phyloP scores from a whole-genome alignment of 2,113 vertebrate species.

The Scartelaos histophorus region DNA sequence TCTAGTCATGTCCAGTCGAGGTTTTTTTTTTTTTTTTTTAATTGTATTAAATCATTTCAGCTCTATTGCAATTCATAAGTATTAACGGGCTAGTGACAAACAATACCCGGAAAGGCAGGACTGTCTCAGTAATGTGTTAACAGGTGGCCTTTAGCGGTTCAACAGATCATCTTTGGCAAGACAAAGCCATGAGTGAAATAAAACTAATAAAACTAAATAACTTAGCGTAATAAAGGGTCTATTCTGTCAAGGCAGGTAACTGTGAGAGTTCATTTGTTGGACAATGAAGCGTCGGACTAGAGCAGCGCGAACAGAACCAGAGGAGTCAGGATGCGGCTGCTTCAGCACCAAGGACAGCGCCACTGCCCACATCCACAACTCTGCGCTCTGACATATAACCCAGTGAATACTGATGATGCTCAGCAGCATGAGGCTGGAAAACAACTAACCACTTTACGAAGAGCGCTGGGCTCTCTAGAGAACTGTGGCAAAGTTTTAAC shows the following conservation, averaged over 20 bases:
- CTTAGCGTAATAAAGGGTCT: slow-evolving; percentile 4
- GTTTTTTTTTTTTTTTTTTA: no score
- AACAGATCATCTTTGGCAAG: neutral
- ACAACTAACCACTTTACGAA: neutral
- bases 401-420: slow-evolving; percentile 6
- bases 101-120: neutral
- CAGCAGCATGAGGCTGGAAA: neutral
- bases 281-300: neutral
- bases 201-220: slow-evolving; percentile 27
- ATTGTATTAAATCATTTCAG: no score
- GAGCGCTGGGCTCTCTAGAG: neutral
- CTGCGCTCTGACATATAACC: neutral
- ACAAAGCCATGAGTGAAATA: slow-evolving; percentile 6
- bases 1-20: no score
- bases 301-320: neutral
- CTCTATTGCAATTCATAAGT: no score
- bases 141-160: neutral
- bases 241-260: neutral
- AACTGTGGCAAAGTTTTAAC: neutral
- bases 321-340: neutral
- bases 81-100: neutral
- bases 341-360: slow-evolving; percentile 27
- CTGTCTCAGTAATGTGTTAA: neutral
- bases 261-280: slow-evolving; percentile 1
- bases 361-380: neutral